These are phyloP conservation scores for Eilema sororculum DNA, from an alignment of 2,888 invertebrate genomes.

Conservation along the genomic window DNA sequence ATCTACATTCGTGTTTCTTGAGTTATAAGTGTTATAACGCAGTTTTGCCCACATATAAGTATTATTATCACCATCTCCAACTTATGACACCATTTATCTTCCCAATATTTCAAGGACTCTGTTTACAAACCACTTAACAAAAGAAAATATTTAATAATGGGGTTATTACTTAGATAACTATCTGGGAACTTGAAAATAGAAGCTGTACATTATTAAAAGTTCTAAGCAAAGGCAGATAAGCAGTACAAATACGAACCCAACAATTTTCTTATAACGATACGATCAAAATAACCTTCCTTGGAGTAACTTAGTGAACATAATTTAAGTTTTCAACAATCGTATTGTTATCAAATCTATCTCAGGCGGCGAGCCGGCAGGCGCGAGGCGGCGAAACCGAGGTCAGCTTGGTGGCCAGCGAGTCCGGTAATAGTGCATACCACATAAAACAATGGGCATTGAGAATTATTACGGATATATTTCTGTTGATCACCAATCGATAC, in stretches of 20 bases:
- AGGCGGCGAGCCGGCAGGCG: constrained; percentile 46
- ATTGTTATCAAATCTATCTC: constrained; percentile 69
- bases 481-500: constrained; percentile 26
- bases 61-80: neutral
- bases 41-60: neutral
- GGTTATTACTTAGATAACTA: constrained; percentile 49
- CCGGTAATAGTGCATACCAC: constrained; percentile 44
- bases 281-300: constrained; percentile 67
- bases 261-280: constrained; percentile 65
- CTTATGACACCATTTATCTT: neutral
- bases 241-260: constrained; percentile 59
- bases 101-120: constrained; percentile 21
- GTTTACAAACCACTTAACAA: constrained; percentile 33
- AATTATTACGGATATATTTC: constrained; percentile 57
- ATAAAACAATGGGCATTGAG: constrained; percentile 58
- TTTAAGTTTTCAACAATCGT: constrained; percentile 76
- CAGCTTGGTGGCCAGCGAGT: constrained; percentile 30
- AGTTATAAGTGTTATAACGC: too few relatives aligned
- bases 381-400: constrained; percentile 40
- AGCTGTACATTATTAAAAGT: constrained; percentile 54
- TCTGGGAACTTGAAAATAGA: constrained; percentile 56
- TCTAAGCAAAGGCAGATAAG: constrained; percentile 54
- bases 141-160: constrained; percentile 49
- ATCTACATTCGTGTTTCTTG: too few relatives aligned
- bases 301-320: constrained; percentile 64